Conservation (phyloP, 2,113 vertebrate species). For the Protobothrops flavoviridis region DNA sequence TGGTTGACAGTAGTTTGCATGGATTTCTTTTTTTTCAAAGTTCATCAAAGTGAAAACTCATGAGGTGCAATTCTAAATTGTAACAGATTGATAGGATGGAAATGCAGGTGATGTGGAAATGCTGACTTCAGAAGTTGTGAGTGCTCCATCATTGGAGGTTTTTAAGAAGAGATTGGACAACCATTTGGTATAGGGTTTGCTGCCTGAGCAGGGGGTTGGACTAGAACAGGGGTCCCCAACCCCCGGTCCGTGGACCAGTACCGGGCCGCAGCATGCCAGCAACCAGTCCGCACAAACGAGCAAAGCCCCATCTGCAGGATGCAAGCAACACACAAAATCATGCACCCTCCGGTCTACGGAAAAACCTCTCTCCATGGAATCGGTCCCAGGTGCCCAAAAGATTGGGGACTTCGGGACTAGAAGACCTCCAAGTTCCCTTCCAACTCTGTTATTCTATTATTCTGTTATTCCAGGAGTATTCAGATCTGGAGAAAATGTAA, state of each 20-base stretch:
- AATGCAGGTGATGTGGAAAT: background rate
- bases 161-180: background rate
- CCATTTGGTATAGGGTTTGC: background rate
- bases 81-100: background rate
- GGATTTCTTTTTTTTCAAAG: background rate
- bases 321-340: too few relatives aligned
- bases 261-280: too few relatives aligned
- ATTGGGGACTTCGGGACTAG: too few relatives aligned
- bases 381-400: too few relatives aligned
- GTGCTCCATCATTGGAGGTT: background rate
- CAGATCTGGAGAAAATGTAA: background rate
- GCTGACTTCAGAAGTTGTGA: background rate
- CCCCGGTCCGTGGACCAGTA: too few relatives aligned
- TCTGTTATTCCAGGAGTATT: background rate
- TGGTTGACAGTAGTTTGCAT: background rate
- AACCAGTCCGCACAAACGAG: too few relatives aligned
- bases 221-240: background rate
- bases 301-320: too few relatives aligned
- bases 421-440: background rate
- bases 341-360: too few relatives aligned
- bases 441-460: background rate
- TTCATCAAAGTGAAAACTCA: background rate
- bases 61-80: background rate
- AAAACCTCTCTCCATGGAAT: background rate
- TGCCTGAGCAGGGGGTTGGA: background rate